phyloP scores from a whole-genome alignment of 1,140 invertebrate genomes.

The Medauroidea extradentata region DNA sequence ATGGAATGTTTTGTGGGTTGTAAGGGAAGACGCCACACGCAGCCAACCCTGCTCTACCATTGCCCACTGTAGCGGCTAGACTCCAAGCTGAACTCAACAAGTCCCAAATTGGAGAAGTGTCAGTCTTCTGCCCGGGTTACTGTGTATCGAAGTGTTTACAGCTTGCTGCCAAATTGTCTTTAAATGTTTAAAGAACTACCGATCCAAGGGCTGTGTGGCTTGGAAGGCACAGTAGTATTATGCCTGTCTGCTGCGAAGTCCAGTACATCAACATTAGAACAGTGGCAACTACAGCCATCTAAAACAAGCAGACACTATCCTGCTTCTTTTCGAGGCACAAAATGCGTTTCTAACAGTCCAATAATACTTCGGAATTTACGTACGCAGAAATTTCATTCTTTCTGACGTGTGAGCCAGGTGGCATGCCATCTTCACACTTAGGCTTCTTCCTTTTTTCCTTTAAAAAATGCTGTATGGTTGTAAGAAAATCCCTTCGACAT shows the following conservation, averaged over 20 bases:
- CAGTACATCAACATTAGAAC: constrained; percentile 27
- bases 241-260: constrained; percentile 33
- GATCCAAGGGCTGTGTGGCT: constrained; percentile 40
- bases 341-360: constrained; percentile 38
- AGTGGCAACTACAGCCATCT: constrained; percentile 34
- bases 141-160: too few species aligned
- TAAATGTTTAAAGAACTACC: too few species aligned
- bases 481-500: constrained; percentile 27
- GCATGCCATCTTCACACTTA: background rate
- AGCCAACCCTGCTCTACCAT: too few species aligned
- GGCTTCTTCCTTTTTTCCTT: background rate
- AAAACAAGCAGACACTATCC: constrained; percentile 28
- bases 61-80: too few species aligned
- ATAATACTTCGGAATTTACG: constrained; percentile 38
- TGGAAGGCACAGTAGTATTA: constrained; percentile 38
- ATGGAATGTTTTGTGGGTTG: too few species aligned
- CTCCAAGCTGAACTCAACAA: too few species aligned
- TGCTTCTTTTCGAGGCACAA: constrained; percentile 34
- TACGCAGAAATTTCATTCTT: constrained; percentile 32
- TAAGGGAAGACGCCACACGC: too few species aligned
- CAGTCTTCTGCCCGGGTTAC: too few species aligned
- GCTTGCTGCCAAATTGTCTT: too few species aligned
- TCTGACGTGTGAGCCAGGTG: constrained; percentile 5
- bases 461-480: constrained; percentile 21
- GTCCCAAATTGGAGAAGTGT: too few species aligned